Base-by-base conservation (phyloP, 1,140 invertebrate genomes). In the Seison nebaliae region DNA sequence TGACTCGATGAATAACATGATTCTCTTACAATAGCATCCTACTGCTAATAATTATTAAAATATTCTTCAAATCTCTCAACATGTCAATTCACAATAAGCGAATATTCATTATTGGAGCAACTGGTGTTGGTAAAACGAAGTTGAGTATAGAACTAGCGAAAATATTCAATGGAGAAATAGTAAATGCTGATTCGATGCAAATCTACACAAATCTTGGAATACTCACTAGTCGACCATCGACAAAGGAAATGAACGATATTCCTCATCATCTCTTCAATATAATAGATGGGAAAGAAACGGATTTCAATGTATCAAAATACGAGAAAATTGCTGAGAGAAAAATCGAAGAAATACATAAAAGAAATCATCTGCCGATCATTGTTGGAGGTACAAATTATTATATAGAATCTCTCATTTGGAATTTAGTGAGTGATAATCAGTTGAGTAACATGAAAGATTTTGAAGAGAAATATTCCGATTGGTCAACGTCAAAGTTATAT, bases 311-410 rank as follows among this genome's bases (percentile, higher is more conserved):
- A n/a, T n/a, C n/a, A n/a, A n/a, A n/a, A n/a, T n/a, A n/a, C n/a
- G n/a, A n/a, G n/a, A n/a, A n/a, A n/a, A n/a, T n/a, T n/a, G n/a
- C n/a, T n/a, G n/a, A n/a, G 40, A 24, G 12, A 29, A 47, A 76
- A 70, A 72, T 88, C 30, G 67, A 81, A 32, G 62, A 70, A 35
- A 57, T 93, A 20, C 56, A 72, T 28, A 41, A 58, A 28, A 53
- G 64, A 44, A 62, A 67, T 15, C 83, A 78, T 55, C 51, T 84
- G 17, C 84, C 91, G 1, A 70, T 98, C 38, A 65, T 98, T 36
- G 86, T 94, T 8, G 91, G 91, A 23, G 91, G 91, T 12, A 98
- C 91, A 4, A 83, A 84, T 59, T 98, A 98, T 62, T 98, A 98
- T 55, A 83, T 96, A 44, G 91, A 98, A 64, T 72, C 78, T 3